These are phyloP conservation scores for Drosophila asahinai DNA, from an alignment of 1,140 invertebrate genomes.

Conservation along the genomic window DNA sequence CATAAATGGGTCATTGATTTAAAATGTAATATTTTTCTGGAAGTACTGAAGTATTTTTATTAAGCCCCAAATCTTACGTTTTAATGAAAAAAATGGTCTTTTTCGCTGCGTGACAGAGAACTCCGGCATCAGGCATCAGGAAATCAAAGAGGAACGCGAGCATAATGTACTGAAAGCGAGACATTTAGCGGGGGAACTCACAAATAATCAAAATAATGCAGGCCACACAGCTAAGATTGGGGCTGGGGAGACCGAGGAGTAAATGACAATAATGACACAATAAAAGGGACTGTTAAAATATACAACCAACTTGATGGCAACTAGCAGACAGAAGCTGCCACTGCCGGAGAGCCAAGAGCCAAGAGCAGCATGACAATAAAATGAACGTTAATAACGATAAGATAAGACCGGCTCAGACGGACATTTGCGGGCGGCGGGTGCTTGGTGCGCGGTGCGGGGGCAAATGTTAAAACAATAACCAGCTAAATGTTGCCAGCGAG, in stretches of 20 bases:
- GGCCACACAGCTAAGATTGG: constrained; percentile 14
- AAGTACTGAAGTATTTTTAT: neutral
- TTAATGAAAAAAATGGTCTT: neutral
- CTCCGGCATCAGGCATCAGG: constrained; percentile 51
- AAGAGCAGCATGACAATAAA: constrained; percentile 72
- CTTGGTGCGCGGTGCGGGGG: constrained; percentile 16
- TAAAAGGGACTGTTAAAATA: constrained; percentile 78
- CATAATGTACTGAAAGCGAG: constrained; percentile 71
- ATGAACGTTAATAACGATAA: constrained; percentile 83
- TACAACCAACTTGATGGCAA: constrained; percentile 63
- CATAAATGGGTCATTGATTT: neutral
- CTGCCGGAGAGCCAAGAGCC: constrained; percentile 17
- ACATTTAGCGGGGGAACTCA: constrained; percentile 57
- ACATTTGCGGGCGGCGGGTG: constrained; percentile 24
- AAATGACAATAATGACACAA: constrained; percentile 84
- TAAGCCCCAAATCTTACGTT: neutral
- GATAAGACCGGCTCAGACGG: constrained; percentile 70
- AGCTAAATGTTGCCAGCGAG: constrained; percentile 69
- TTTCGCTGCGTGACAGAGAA: constrained; percentile 9
- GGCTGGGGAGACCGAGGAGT: constrained; percentile 37
- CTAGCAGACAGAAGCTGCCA: constrained; percentile 39
- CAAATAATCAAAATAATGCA: constrained; percentile 79
- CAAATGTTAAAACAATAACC: constrained; percentile 84
- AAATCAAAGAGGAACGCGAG: constrained; percentile 51
- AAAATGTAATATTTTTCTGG: no score